phyloP scores from a whole-genome alignment of 2,113 vertebrate species.

The Dasyornis broadbenti region DNA sequence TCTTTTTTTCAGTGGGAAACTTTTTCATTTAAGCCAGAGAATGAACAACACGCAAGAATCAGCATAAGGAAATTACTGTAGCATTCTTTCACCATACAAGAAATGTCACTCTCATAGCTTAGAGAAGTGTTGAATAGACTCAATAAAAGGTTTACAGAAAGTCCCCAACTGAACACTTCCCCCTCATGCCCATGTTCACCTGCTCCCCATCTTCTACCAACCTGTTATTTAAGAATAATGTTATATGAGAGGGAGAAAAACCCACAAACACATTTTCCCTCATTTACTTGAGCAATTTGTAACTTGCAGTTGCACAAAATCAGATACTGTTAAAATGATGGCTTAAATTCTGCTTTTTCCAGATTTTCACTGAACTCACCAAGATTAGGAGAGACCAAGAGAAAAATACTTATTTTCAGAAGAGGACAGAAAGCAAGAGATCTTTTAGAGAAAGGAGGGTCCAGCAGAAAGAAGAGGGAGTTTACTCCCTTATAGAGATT shows the following conservation, averaged over 20 bases:
- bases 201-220: not conserved
- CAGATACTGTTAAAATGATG: not conserved
- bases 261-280: not conserved
- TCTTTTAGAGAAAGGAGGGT: slow-evolving; percentile 51
- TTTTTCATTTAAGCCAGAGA: not conserved
- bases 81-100: not conserved
- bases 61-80: not conserved
- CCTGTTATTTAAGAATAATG: not conserved
- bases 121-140: not conserved
- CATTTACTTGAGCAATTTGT: not conserved
- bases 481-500: slow-evolving; percentile 20
- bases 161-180: not conserved
- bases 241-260: not conserved
- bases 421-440: slow-evolving; percentile 53
- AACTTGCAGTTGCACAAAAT: not conserved
- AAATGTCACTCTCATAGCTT: not conserved
- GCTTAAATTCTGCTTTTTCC: not conserved
- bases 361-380: not conserved
- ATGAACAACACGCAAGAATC: not conserved
- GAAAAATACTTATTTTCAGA: slow-evolving; percentile 35
- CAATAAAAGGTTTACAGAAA: not conserved
- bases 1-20: accelerated
- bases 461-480: slow-evolving; percentile 52
- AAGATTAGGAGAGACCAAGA: slow-evolving; percentile 1
- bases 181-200: not conserved